Base-by-base conservation (phyloP, 2,113 vertebrate species). In the Albula goreensis region DNA sequence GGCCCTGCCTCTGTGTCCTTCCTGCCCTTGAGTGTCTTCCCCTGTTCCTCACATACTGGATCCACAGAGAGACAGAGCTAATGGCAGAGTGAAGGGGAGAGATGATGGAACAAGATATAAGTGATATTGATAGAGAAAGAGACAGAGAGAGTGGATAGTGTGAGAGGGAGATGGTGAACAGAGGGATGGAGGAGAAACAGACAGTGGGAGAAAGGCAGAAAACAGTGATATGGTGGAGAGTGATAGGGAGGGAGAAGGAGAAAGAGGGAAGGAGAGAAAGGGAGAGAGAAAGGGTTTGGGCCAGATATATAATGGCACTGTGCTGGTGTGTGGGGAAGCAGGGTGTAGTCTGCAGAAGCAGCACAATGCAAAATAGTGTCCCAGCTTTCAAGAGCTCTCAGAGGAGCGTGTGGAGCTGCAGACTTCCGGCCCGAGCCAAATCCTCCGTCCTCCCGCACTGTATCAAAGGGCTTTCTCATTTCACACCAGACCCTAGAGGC, bases 391-490 rank as follows among this genome's bases (percentile, higher is more conserved):
- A 3, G 22, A 25, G 5, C 31, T 31, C n/a, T 74, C 8, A 15
- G 31, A 41, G 51, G 80, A 81, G 80, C 19, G 9, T n/a, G 15
- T 81, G 19, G 50, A 81, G 25, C 50, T 17, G 22, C 8, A 70
- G 49, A 52, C 4, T 2, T 17, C 5, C 53, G 9, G 15, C 6
- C 22, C 9, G 51, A 81, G 50, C 49, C 80, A 81, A 52, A 81
- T 11, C 80, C 17, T 11, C 51, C n/a, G 80, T 5, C 49, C 4
- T n/a, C 19, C 8, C 22, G 2, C 52, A 51, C 41, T 17, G 19
- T 81, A 81, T 57, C 81, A 56, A 60, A 48, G 25, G 31, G 81
- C 56, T 31, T n/a, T 74, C 70, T 74, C 70, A 63, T 60, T 83
- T 63, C 17, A 60, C 10, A 50, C 10, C 51, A 25, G n/a, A 82